Evolutionary conservation across 2,888 invertebrate species (phyloP), one percentile per base, ranked within the genome.

Genomic region (Lithophane leautieri): DNA sequence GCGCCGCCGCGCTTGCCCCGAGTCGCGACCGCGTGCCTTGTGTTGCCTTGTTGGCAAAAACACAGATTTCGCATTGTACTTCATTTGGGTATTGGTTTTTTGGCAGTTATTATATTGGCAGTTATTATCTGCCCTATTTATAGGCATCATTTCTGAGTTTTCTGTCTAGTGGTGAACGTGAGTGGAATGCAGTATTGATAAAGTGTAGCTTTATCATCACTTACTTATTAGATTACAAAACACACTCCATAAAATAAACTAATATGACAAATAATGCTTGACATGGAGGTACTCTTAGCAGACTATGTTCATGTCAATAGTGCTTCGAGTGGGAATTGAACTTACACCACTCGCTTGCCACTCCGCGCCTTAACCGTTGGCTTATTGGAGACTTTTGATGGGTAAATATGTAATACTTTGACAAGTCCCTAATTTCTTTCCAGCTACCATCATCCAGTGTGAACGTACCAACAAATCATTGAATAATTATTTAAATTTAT

Each of bases 41-140:
- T 63, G 76, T 71, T 78, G 72, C 70, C 79, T 76, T 58, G 77
- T 76, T 79, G 72, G 73, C 85, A 83, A 86, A 87, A 89, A 86
- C 83, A 76, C 67, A 70, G 76, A 81, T 79, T 85, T 60, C 40
- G 56, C 28, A 69, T 73, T 71, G 40, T n/a, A n/a, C 34, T 67
- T 67, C 52, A 54, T 66, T 52, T 34, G 6, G 34, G n/a, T 34
- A 34, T 66, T 66, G 22, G 52, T 7, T 6, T 67, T 67, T 56
- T 16, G 34, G 16, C 34, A 54, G n/a, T 67, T 54, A n/a, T n/a
- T 16, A 16, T 54, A n/a, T 22, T 50, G 4, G 4, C 2, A 28
- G 2, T 28, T 47, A 12, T 28, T 47, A 65, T 50, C 22, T 22
- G 50, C 12, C 19, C 12, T 47, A 12, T 12, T 25, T 19, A 25